Evolutionary conservation across 2,888 invertebrate species (phyloP), one percentile per base, ranked within the genome.

Genomic region (Thecocarcelia acutangulata): DNA sequence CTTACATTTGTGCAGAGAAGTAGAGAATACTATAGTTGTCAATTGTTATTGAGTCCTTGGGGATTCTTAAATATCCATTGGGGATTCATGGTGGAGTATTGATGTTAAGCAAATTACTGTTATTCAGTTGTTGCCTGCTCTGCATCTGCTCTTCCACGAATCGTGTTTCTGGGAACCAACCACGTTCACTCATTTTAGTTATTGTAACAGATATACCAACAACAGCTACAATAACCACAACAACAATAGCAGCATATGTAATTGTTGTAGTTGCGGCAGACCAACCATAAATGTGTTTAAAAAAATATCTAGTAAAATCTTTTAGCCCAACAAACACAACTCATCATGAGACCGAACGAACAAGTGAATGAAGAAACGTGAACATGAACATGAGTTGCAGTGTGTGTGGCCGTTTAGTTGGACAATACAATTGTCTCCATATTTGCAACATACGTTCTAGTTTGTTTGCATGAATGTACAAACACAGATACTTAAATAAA

Each of bases 1-100:
- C 33, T 24, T 2, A 5, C 24, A n/a, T n/a, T n/a, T n/a, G n/a
- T n/a, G n/a, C n/a, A n/a, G n/a, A n/a, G n/a, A n/a, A n/a, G n/a
- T n/a, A n/a, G n/a, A n/a, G n/a, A 28, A 6, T 28, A 6, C 28
- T 28, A 6, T 58, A 70, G 54, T 82, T 82, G 78, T 75, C 78
- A 78, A 78, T 78, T 78, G 78, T 74, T 78, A 66, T 78, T 70
- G 66, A 75, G 66, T 78, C 82, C 82, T 78, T 70, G 58, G 82
- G 74, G 74, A 82, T 28, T 78, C 70, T 64, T 82, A 70, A 70
- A 82, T 82, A 82, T 59, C 75, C 78, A 78, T 70, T 75, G 66
- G 78, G 75, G 82, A 73, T 72, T 66, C 78, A 73, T 79, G 59
- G 72, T 48, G 63, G 66, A 58, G 50, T 78, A 78, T 64, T 72